Conservation (phyloP, 2,888 invertebrate species). For the Gonocerus acuteangulatus region DNA sequence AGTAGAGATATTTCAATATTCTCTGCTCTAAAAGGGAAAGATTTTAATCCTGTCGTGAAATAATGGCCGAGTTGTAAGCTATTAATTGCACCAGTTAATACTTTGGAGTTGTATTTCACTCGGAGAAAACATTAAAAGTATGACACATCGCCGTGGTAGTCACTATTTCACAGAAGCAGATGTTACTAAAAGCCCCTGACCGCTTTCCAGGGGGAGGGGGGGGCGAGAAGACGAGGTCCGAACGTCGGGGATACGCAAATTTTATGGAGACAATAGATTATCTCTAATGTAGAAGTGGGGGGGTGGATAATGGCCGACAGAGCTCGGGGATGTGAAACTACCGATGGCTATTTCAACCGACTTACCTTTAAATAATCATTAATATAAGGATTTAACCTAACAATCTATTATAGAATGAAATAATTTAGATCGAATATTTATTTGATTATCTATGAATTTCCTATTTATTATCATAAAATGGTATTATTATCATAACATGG, state of each 20-base stretch:
- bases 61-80: conserved; percentile 10
- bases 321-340: too few species aligned
- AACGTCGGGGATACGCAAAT: conserved; percentile 10
- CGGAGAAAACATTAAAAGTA: background rate
- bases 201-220: conserved; percentile 17
- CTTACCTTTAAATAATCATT: too few species aligned
- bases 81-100: conserved; percentile 11
- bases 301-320: background rate
- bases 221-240: conserved; percentile 13
- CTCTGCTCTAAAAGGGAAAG: background rate
- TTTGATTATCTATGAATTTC: too few species aligned
- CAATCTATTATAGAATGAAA: too few species aligned
- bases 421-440: too few species aligned
- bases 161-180: background rate
- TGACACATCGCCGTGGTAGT: background rate
- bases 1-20: background rate
- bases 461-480: too few species aligned
- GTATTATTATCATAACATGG: too few species aligned
- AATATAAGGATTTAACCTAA: too few species aligned
- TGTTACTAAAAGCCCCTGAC: background rate
- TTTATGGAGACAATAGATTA: conserved; percentile 30
- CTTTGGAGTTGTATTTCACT: conserved; percentile 1
- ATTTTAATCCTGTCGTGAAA: conserved; percentile 14
- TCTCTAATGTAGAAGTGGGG: conserved; percentile 22
- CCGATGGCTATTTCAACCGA: too few species aligned